These are phyloP conservation scores for Peromyscus leucopus DNA, from an alignment of 2,113 vertebrate genomes.

Conservation along the genomic window DNA sequence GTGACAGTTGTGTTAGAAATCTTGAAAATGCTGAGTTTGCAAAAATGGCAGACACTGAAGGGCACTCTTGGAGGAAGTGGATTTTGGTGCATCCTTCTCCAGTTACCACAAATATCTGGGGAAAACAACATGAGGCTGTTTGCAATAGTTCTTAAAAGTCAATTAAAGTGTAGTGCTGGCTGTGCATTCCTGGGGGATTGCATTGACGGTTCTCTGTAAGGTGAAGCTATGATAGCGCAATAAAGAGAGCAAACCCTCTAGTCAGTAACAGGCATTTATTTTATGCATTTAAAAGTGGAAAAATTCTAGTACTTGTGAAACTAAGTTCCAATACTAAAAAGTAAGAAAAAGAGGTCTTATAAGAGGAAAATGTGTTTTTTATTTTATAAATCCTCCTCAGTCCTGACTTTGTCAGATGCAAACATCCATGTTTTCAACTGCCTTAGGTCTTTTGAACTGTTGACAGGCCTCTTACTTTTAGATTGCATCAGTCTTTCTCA, in stretches of 20 bases:
- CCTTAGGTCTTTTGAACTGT: constrained; percentile 26
- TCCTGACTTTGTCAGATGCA: constrained; percentile 50
- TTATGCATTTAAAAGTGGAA: not conserved
- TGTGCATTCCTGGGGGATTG: constrained; percentile 45
- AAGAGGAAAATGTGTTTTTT: constrained; percentile 24
- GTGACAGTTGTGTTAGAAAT: not conserved
- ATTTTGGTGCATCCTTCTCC: not conserved
- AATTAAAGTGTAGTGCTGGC: not conserved
- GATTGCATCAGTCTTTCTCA: not conserved
- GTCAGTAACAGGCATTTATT: not conserved
- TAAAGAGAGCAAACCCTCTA: not conserved
- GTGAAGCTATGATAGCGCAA: not conserved
- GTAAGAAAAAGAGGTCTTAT: not conserved
- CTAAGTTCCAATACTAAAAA: not conserved
- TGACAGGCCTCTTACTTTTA: constrained; percentile 33
- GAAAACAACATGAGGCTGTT: constrained; percentile 11
- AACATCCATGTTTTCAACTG: not conserved
- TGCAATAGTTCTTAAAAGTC: constrained; percentile 55
- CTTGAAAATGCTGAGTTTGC: not conserved
- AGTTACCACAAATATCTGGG: constrained; percentile 34
- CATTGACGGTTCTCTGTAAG: not conserved
- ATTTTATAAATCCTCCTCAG: constrained; percentile 31
- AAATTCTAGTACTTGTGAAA: not conserved
- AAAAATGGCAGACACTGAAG: not conserved
- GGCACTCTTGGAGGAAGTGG: not conserved